These are phyloP conservation scores for Pollimyrus isidori DNA, from an alignment of 2,113 vertebrate species.

Conservation along the genomic window DNA sequence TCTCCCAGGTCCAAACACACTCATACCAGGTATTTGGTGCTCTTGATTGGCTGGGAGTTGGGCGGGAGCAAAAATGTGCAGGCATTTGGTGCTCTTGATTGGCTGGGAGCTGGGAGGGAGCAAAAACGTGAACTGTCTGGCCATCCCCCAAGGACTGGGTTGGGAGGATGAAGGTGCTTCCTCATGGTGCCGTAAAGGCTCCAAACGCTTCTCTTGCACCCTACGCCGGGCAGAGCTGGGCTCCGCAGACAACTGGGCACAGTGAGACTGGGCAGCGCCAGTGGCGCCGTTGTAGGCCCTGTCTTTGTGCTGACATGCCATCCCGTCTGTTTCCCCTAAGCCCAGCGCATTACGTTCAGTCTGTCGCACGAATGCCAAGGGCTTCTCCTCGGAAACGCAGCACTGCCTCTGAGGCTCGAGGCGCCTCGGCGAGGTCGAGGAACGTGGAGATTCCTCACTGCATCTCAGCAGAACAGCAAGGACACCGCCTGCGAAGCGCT, in stretches of 20 bases:
- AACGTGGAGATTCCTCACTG: slow-evolving; percentile 30
- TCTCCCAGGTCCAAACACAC: neutral
- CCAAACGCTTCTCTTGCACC: neutral
- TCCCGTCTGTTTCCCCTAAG: neutral
- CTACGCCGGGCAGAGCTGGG: neutral
- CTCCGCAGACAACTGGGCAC: neutral
- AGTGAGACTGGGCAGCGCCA: neutral
- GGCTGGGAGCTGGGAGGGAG: neutral
- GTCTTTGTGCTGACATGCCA: slow-evolving; percentile 7
- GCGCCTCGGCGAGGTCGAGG: slow-evolving; percentile 29
- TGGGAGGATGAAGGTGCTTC: neutral
- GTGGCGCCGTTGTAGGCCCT: neutral
- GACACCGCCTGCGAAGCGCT: neutral
- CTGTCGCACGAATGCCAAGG: slow-evolving; percentile 21
- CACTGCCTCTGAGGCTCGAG: slow-evolving; percentile 22
- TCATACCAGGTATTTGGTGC: too few species aligned
- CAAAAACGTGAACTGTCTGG: too few species aligned
- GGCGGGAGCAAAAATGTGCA: too few species aligned
- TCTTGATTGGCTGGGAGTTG: too few species aligned
- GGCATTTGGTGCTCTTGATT: neutral
- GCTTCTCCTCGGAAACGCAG: neutral
- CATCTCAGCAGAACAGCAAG: slow-evolving; percentile 17
- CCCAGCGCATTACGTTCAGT: neutral
- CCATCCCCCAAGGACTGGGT: neutral
- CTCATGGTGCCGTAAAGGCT: neutral